A percentile compares a stretch with the other conserved stretches of the same genome.
Conservation (phyloP, 2,888 invertebrate genomes). For the Acheta domesticus region DNA sequence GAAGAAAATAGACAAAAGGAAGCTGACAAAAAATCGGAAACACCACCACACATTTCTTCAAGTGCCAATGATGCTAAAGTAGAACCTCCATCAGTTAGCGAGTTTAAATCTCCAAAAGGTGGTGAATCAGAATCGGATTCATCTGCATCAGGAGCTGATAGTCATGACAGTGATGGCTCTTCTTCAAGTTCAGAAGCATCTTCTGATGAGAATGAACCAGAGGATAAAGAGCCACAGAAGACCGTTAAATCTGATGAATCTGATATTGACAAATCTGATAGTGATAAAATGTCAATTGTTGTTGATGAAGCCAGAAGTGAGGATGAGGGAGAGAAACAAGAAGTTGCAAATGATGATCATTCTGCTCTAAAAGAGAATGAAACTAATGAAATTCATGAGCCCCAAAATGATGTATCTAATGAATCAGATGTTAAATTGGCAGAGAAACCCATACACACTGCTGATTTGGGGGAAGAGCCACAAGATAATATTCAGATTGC, state of each 20-base stretch:
- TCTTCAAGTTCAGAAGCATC: slow-evolving; percentile 27
- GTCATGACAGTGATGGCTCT: slow-evolving; percentile 20
- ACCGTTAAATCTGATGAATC: slow-evolving; percentile 40
- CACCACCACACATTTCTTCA: background rate
- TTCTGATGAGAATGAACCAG: slow-evolving; percentile 29
- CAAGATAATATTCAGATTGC: slow-evolving; percentile 46
- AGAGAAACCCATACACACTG: background rate
- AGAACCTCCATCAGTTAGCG: slow-evolving; percentile 8
- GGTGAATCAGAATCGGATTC: slow-evolving; percentile 29
- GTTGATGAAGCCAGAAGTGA: slow-evolving; percentile 45
- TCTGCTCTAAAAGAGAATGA: slow-evolving; percentile 39
- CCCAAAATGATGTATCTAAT: slow-evolving; percentile 19
- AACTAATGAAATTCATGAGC: slow-evolving; percentile 39
- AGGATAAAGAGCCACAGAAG: slow-evolving; percentile 21
- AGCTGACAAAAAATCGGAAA: background rate
- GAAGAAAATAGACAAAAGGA: background rate
- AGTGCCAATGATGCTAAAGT: slow-evolving; percentile 20
- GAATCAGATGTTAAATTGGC: background rate
- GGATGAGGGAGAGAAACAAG: slow-evolving; percentile 29
- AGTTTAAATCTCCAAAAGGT: background rate
- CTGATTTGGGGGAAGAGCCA: slow-evolving; percentile 25
- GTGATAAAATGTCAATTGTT: slow-evolving; percentile 60
- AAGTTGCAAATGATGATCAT: slow-evolving; percentile 35
- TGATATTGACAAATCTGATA: slow-evolving; percentile 57
- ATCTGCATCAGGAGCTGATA: slow-evolving; percentile 28